These are phyloP conservation scores for Hemibagrus wyckioides DNA, from an alignment of 2,113 vertebrate genomes.

Conservation along the genomic window DNA sequence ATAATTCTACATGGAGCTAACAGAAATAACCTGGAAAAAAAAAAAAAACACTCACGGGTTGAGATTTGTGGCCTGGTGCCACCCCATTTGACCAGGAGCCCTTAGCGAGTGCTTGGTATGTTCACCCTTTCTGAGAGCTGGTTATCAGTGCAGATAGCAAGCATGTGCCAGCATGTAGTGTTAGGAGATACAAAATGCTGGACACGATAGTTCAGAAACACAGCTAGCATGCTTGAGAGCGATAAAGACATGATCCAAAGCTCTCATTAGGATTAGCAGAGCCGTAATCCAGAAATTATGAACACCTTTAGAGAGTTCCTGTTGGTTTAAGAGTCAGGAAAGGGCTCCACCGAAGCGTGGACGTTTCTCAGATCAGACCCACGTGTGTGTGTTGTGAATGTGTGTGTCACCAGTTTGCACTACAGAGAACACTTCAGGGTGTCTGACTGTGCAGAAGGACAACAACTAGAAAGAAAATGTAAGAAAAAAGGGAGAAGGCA, in stretches of 20 bases:
- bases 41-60: neutral
- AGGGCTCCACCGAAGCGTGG: constrained; percentile 15
- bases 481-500: neutral
- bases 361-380: constrained; percentile 23
- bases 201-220: constrained; percentile 24
- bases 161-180: constrained; percentile 11
- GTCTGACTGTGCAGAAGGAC: neutral
- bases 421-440: neutral
- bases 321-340: constrained; percentile 23
- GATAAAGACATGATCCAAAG: constrained; percentile 18
- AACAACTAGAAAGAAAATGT: neutral
- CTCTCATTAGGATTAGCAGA: constrained; percentile 17
- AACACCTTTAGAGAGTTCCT: constrained; percentile 29
- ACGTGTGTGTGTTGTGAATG: neutral
- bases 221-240: constrained; percentile 4
- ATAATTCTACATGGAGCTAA: neutral
- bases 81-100: neutral
- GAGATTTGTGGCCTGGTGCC: neutral
- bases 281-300: constrained; percentile 23
- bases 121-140: neutral
- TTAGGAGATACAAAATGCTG: neutral
- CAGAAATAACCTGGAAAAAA: neutral
- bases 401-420: constrained; percentile 28
- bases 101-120: neutral
- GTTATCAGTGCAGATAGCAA: neutral